Evolutionary conservation across 1,140 invertebrate genomes (phyloP).

Genomic region (Drosophila tropicalis): DNA sequence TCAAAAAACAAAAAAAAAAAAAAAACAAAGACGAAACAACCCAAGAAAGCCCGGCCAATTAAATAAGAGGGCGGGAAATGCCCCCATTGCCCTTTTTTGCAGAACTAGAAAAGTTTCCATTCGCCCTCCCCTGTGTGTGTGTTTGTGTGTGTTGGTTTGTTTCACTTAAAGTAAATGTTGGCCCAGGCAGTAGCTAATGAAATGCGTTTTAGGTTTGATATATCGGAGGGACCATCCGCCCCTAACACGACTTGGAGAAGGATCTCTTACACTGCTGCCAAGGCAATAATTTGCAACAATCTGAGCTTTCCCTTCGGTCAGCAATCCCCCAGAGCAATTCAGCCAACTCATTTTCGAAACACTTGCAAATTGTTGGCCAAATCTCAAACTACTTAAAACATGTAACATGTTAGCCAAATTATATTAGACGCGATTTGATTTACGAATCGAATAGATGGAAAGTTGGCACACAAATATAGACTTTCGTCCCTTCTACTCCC

Average conservation of each 20-base stretch:
- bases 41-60: constrained; percentile 57
- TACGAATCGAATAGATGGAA: not conserved
- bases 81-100: constrained; percentile 19
- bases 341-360: constrained; percentile 39
- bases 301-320: not conserved
- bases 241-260: not conserved
- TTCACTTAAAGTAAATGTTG: constrained; percentile 77
- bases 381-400: too few species aligned
- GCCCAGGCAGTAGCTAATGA: constrained; percentile 55
- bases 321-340: not conserved
- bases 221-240: constrained; percentile 41
- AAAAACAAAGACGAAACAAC: not conserved
- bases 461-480: too few species aligned
- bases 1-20: constrained; percentile 36
- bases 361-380: not conserved
- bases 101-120: constrained; percentile 2
- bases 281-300: not conserved
- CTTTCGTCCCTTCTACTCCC: too few species aligned
- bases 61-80: constrained; percentile 34
- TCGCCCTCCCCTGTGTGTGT: constrained; percentile 16
- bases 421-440: too few species aligned
- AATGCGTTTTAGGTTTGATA: constrained; percentile 66
- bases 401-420: too few species aligned
- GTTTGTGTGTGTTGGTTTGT: constrained; percentile 46
- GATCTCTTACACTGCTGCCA: not conserved